Evolutionary conservation across 2,797 vertebrate species (phyloP).

Genomic region (Oryzias dopingdopingensis): DNA sequence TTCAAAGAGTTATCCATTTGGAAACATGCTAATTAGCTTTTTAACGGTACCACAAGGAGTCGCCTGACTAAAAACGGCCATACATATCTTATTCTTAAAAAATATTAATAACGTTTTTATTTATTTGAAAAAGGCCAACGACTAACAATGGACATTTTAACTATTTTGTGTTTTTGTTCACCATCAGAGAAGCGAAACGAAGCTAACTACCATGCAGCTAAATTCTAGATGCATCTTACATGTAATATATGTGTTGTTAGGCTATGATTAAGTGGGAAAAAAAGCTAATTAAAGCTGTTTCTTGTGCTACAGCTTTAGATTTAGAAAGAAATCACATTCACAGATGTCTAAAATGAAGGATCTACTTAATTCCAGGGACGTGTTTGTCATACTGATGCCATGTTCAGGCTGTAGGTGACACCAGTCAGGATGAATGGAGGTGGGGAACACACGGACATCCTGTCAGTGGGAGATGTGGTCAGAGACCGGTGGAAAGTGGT

Average conservation of each 20-base stretch:
- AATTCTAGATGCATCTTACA: too few species aligned
- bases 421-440: constrained; percentile 91
- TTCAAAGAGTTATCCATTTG: constrained; percentile 11
- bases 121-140: neutral
- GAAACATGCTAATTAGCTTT: constrained; percentile 62
- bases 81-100: too few species aligned
- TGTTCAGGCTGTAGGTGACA: constrained; percentile 63
- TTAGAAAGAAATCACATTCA: too few species aligned
- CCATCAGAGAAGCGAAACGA: constrained; percentile 8
- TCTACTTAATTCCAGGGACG: constrained; percentile 52
- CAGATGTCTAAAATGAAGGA: neutral
- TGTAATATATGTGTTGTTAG: too few species aligned
- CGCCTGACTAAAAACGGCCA: neutral
- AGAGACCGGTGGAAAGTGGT: constrained; percentile 99
- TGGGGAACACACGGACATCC: constrained; percentile 96
- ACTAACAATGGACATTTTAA: neutral
- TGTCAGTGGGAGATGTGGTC: constrained; percentile 92
- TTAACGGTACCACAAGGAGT: constrained; percentile 29
- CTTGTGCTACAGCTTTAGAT: neutral
- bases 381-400: constrained; percentile 72
- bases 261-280: too few species aligned
- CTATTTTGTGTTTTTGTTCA: constrained; percentile 4
- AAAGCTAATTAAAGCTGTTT: neutral
- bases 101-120: too few species aligned
- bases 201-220: constrained; percentile 2